These are phyloP conservation scores for Lingula anatina DNA, from an alignment of 2,888 invertebrate genomes.

Conservation along the genomic window DNA sequence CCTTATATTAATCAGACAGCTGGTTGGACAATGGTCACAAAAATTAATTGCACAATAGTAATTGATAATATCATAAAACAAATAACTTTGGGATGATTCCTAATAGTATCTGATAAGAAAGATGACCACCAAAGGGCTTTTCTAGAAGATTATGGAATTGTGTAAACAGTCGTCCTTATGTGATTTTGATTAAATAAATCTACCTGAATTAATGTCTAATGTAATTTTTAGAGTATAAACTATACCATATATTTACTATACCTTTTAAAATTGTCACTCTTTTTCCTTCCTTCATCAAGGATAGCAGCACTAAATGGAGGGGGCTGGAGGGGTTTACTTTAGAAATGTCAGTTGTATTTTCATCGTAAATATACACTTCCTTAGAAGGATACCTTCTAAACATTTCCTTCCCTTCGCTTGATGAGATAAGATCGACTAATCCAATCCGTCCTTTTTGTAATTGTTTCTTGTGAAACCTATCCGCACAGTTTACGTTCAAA, in stretches of 20 bases:
- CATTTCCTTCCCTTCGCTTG: slow-evolving; percentile 62
- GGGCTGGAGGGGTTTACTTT: slow-evolving; percentile 55
- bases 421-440: slow-evolving; percentile 63
- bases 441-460: slow-evolving; percentile 65
- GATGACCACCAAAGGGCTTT: too few relatives aligned
- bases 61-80: too few relatives aligned
- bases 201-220: too few relatives aligned
- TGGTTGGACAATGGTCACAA: too few relatives aligned
- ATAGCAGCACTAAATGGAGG: slow-evolving; percentile 62
- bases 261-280: slow-evolving; percentile 65
- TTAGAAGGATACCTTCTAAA: slow-evolving; percentile 56
- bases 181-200: too few relatives aligned
- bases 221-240: too few relatives aligned
- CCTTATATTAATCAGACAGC: too few relatives aligned
- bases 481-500: slow-evolving; percentile 66
- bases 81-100: too few relatives aligned
- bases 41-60: too few relatives aligned
- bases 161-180: too few relatives aligned
- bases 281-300: slow-evolving; percentile 65
- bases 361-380: slow-evolving; percentile 69
- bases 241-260: slow-evolving; percentile 52
- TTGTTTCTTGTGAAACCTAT: slow-evolving; percentile 64
- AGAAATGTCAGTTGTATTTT: slow-evolving; percentile 61
- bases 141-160: too few relatives aligned
- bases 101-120: too few relatives aligned